These are phyloP conservation scores for Scopus umbretta DNA, from an alignment of 2,113 vertebrate genomes.

Conservation along the genomic window DNA sequence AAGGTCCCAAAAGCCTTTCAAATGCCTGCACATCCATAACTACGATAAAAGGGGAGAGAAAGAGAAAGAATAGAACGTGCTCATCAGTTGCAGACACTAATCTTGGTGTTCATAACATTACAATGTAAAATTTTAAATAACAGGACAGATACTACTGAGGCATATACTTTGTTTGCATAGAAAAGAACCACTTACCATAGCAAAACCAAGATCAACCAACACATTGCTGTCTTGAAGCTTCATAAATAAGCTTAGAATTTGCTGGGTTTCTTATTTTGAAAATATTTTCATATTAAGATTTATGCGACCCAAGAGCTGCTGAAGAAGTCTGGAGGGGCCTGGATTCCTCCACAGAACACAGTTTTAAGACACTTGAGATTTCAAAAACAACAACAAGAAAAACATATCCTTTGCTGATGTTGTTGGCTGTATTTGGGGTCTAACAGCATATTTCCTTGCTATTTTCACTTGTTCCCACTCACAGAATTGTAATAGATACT, in stretches of 20 bases:
- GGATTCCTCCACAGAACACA: not conserved
- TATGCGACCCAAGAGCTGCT: not conserved
- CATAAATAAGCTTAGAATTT: not conserved
- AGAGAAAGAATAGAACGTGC: not conserved
- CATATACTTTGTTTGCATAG: not conserved
- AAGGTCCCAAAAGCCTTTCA: constrained; percentile 96
- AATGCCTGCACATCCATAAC: constrained; percentile 97
- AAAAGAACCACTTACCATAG: not conserved
- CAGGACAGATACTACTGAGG: not conserved
- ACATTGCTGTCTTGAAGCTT: not conserved
- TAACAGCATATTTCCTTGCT: not conserved
- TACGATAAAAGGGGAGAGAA: constrained; percentile 62
- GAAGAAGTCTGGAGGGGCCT: not conserved
- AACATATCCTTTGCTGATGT: not conserved
- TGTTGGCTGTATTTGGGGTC: not conserved
- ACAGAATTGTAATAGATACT: not conserved
- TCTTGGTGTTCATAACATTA: not conserved
- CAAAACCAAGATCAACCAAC: not conserved
- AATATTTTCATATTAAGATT: not conserved
- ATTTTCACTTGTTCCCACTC: not conserved
- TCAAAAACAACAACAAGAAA: not conserved
- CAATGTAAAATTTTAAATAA: not conserved
- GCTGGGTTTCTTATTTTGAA: not conserved
- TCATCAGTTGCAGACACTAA: not conserved
- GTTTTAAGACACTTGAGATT: not conserved